Evolutionary conservation across 2,113 vertebrate genomes (phyloP).

Genomic region (Myiopsitta monachus): DNA sequence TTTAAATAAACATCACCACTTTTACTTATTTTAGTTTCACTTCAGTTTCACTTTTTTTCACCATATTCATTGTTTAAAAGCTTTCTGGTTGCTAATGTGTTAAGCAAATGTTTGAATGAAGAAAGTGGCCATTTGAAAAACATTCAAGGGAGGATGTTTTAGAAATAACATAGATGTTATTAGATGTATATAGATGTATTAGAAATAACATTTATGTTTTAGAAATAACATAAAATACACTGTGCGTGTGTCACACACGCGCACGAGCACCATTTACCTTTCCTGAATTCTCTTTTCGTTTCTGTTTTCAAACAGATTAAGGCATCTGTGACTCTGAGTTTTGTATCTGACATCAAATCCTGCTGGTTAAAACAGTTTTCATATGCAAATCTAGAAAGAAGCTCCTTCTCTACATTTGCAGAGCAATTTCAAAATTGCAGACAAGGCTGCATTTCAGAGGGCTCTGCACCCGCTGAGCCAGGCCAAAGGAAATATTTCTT

Average conservation of each 20-base stretch:
- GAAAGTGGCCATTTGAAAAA: not conserved
- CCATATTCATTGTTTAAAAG: not conserved
- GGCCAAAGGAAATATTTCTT: conserved; percentile 46
- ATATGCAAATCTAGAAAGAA: conserved; percentile 18
- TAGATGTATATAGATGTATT: too few species aligned
- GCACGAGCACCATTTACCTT: not conserved
- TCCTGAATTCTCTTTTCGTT: conserved; percentile 3
- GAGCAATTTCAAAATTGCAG: conserved; percentile 28
- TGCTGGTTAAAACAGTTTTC: conserved; percentile 24
- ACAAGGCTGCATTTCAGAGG: not conserved
- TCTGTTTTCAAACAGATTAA: conserved; percentile 2
- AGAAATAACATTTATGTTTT: not conserved
- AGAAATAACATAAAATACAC: not conserved
- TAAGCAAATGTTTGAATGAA: not conserved
- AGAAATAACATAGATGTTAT: not conserved
- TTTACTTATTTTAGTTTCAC: not conserved
- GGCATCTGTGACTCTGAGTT: conserved; percentile 14
- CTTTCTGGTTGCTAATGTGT: not conserved
- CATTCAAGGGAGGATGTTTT: not conserved
- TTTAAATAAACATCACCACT: not conserved
- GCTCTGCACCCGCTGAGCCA: not conserved
- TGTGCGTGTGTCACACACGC: not conserved
- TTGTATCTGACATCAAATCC: conserved; percentile 16
- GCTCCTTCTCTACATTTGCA: not conserved
- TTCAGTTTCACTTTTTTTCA: not conserved